Base-by-base conservation (phyloP, 1,140 invertebrate species). In the Drosophila nikananu region DNA sequence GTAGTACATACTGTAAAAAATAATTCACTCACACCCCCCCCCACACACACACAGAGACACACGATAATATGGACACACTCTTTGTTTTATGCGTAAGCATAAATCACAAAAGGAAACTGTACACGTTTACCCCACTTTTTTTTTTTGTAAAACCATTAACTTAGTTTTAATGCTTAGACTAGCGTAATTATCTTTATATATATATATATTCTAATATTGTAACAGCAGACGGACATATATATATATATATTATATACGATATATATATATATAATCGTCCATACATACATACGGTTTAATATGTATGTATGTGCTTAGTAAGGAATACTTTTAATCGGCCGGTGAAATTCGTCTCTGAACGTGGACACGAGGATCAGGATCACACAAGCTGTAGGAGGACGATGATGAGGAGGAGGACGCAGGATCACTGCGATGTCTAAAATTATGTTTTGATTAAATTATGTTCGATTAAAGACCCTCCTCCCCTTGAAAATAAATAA, bases 81-180 rank as follows among this genome's bases (percentile, higher is more conserved):
- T 64, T 67, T 61, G 76, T 77, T 83, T 82, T n/a, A 54, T 66
- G 52, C 46, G 66, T 49, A 59, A 66, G 49, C 51, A 19, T 35
- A 19, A 35, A 65, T 23, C 62, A 27, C 46, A 13, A 39, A 39
- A 21, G 21, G 54, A 35, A 51, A 66, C 23, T 44, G 19, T 44
- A 70, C 21, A 51, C 8, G 37, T 66, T 81, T 32, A 15, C 12
- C 6, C 10, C 12, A 1, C 7, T 2, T 87, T 87, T 89, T 87
- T 87, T 87, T 87, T 89, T 71, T 83, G 65, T 60, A 79, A 59
- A 75, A 81, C 64, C 65, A 84, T 90, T 84, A 84, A 83, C 83
- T 66, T 79, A 90, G 87, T 87, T 82, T 39, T 89, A 89, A 90
- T 64, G 74, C 70, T 75, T 89, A 83, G 62, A 78, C 70, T 87